Evolutionary conservation across 2,113 vertebrate species (phyloP), one percentile per base, ranked within the genome.

Genomic region (Eublepharis macularius): DNA sequence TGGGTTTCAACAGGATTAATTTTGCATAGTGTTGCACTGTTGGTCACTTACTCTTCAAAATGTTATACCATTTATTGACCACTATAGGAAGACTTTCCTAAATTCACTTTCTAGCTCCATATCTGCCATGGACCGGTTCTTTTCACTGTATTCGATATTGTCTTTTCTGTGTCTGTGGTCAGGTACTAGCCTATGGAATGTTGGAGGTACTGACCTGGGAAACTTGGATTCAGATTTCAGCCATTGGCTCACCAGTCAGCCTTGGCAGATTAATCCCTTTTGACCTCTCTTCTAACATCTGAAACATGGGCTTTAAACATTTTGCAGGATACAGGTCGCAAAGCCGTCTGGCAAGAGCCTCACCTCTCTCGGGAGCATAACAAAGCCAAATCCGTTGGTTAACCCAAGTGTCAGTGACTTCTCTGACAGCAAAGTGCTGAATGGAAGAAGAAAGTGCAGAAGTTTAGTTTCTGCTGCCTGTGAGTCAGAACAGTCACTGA

Each of bases 161-260:
- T 1, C 32, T 29, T 72, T 82, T 29, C 12, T 49, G 32, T 70
- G 13, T 29, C n/a, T 17, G 5, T 4, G 73, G 41, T 47, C 78
- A 68, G 63, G 24, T 41, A 6, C 45, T n/a, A 16, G 0, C 6
- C 0, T 0, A 0, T 57, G 43, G 14, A 75, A 34, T 34, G 26
- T 34, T 60, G 51, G 19, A 63, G 49, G 10, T 69, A 82, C 10
- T 43, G 82, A 65, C 5, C 39, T 73, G 0, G 76, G 24, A 69
- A n/a, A 16, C 13, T 54, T 45, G 54, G 81, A 24, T 57, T 73
- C 82, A 82, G 51, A 24, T 63, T 72, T 68, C 9, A 17, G 17
- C 70, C 0, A 0, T 63, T 86, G 54, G 39, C 0, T 0, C 2
- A 39, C 66, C 17, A 7, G 45, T 1, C 85, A 36, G 41, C 6